Evolutionary conservation across 2,888 invertebrate genomes (phyloP).

Genomic region (Melangyna quadrimaculata): DNA sequence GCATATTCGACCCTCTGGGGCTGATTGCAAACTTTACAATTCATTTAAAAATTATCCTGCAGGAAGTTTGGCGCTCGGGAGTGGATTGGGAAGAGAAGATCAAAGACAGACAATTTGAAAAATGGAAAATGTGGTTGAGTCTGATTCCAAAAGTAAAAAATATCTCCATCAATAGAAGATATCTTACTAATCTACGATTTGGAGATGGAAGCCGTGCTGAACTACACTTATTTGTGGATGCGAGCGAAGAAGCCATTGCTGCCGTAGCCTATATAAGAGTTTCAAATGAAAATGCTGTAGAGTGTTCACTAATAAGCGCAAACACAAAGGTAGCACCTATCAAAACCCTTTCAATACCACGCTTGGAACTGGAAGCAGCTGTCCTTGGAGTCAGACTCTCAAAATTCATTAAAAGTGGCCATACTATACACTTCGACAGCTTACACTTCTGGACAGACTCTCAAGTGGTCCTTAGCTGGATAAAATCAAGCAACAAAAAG

Average conservation of each 20-base stretch:
- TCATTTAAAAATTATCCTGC: constrained; percentile 22
- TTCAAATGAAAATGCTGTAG: too few species aligned
- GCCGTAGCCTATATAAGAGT: too few species aligned
- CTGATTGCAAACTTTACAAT: constrained; percentile 68
- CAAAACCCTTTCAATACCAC: constrained; percentile 1
- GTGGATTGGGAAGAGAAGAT: too few species aligned
- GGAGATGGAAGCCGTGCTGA: neutral
- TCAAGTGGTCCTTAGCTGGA: neutral
- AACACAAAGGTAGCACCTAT: constrained; percentile 3
- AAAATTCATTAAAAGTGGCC: neutral
- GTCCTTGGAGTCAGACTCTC: constrained; percentile 23
- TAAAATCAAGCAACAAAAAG: neutral
- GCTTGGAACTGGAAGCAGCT: neutral
- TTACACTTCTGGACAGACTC: constrained; percentile 5
- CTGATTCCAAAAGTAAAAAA: neutral
- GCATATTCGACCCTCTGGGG: constrained; percentile 75
- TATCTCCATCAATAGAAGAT: neutral
- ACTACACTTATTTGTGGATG: constrained; percentile 7
- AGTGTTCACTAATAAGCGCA: neutral
- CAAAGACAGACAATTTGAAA: too few species aligned
- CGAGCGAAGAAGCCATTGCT: neutral
- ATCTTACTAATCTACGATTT: neutral
- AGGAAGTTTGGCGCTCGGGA: too few species aligned
- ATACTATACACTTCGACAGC: neutral
- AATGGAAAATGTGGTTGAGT: neutral